These are phyloP conservation scores for Ephialtes manifestator DNA, from an alignment of 2,888 invertebrate genomes.

Conservation along the genomic window DNA sequence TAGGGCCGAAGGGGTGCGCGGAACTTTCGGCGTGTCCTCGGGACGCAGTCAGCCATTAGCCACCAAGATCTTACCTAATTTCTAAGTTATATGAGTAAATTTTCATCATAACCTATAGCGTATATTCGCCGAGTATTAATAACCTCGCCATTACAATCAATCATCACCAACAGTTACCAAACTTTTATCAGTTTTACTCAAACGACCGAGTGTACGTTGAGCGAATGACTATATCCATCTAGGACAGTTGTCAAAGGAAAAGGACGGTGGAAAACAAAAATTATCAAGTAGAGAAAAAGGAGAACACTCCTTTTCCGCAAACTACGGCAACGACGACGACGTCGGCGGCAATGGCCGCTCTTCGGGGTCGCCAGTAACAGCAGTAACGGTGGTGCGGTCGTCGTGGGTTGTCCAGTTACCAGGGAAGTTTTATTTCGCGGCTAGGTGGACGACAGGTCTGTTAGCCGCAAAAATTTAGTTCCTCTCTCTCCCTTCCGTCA, in stretches of 20 bases:
- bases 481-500: conserved; percentile 42
- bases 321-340: too few relatives aligned
- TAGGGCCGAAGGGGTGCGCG: conserved; percentile 16
- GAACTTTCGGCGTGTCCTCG: conserved; percentile 48
- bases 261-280: conserved; percentile 25
- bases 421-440: conserved; percentile 62
- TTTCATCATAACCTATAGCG: conserved; percentile 34
- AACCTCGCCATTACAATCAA: conserved; percentile 32
- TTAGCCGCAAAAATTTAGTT: conserved; percentile 60
- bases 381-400: conserved; percentile 25
- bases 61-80: conserved; percentile 61
- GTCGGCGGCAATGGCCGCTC: not conserved
- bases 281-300: not conserved
- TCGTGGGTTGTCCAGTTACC: conserved; percentile 37
- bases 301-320: too few relatives aligned
- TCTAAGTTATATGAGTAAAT: conserved; percentile 42
- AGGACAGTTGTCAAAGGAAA: conserved; percentile 13
- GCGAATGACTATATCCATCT: not conserved
- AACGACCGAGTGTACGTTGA: not conserved
- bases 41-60: conserved; percentile 58
- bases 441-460: conserved; percentile 48
- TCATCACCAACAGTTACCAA: not conserved
- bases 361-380: conserved; percentile 3
- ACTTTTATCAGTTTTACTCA: conserved; percentile 1
- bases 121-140: conserved; percentile 10